Evolutionary conservation across 2,888 invertebrate species (phyloP).

Genomic region (Xestobium rufovillosum): DNA sequence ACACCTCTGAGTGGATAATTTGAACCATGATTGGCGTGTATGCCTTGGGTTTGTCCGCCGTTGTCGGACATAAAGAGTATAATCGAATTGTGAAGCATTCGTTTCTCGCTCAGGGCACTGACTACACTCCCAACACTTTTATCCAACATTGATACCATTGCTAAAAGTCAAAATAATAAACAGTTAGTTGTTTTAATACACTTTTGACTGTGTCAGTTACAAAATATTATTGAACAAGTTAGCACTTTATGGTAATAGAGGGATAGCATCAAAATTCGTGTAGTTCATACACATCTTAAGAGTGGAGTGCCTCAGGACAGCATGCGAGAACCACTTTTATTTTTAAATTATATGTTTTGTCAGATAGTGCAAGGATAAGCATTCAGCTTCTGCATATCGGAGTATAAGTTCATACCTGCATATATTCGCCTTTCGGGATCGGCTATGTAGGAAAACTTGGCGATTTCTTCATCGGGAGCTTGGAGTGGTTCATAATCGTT

Average conservation of each 20-base stretch:
- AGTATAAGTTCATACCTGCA: conserved; percentile 64
- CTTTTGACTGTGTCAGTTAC: no score
- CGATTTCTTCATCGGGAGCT: conserved; percentile 63
- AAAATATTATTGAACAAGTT: no score
- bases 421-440: conserved; percentile 59
- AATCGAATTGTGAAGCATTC: conserved; percentile 74
- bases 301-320: no score
- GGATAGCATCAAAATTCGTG: no score
- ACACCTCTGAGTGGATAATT: conserved; percentile 76
- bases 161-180: conserved; percentile 44
- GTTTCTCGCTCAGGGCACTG: conserved; percentile 56
- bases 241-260: no score
- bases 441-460: conserved; percentile 58
- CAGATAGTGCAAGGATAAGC: neutral
- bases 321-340: no score
- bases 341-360: no score
- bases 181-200: conserved; percentile 2
- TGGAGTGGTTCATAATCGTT: conserved; percentile 57
- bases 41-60: conserved; percentile 71
- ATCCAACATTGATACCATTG: conserved; percentile 85
- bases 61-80: conserved; percentile 86
- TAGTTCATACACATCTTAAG: no score
- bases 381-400: neutral
- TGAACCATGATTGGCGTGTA: conserved; percentile 67
- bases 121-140: conserved; percentile 78